These are phyloP conservation scores for Leptinotarsa haldemani DNA, from an alignment of 2,888 invertebrate genomes.

Conservation along the genomic window DNA sequence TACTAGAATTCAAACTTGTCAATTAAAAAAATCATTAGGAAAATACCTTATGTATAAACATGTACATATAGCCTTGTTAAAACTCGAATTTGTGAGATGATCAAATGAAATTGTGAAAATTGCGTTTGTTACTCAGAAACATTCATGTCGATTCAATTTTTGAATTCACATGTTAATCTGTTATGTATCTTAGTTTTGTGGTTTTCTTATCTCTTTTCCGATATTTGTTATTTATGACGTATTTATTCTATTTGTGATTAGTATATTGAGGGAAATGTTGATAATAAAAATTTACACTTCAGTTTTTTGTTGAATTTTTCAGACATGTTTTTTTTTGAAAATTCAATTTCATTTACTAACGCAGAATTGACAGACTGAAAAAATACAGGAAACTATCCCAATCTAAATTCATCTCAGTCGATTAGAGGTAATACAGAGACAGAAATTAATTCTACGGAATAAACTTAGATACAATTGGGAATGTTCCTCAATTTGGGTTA, in stretches of 20 bases:
- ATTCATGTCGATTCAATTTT: not conserved
- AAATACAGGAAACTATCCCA: too few relatives aligned
- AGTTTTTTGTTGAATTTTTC: not conserved
- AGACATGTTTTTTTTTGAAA: not conserved
- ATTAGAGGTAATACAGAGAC: too few relatives aligned
- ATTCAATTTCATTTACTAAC: not conserved
- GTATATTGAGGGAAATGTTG: conserved; percentile 3
- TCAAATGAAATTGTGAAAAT: not conserved
- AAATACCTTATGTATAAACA: not conserved
- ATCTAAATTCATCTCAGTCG: too few relatives aligned
- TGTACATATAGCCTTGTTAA: not conserved
- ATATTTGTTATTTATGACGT: conserved; percentile 22
- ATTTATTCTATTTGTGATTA: conserved; percentile 22
- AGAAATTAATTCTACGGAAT: too few relatives aligned
- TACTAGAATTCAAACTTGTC: not conserved
- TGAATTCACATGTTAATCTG: not conserved
- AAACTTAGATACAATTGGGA: too few relatives aligned
- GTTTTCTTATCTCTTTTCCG: not conserved
- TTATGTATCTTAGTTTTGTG: conserved; percentile 6
- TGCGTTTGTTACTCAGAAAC: not conserved
- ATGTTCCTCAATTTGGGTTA: too few relatives aligned
- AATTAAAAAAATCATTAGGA: not conserved
- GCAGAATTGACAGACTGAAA: too few relatives aligned
- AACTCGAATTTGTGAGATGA: not conserved
- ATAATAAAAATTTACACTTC: conserved; percentile 15